Evolutionary conservation across 2,888 invertebrate genomes (phyloP).

Genomic region (Shargacucullia verbasci): DNA sequence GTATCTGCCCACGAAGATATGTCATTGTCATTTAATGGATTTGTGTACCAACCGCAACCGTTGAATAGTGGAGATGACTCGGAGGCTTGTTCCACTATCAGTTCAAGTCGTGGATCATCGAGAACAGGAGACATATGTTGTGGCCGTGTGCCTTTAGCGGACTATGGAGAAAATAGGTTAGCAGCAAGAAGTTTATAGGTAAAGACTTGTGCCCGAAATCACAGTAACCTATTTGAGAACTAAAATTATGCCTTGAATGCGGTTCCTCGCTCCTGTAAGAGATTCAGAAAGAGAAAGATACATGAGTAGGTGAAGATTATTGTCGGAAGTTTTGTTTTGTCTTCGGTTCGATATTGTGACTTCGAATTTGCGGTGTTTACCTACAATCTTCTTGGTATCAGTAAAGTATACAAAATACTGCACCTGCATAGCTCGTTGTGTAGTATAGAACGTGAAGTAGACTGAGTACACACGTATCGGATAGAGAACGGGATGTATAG

Average conservation of each 20-base stretch:
- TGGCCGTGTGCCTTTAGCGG: neutral
- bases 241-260: neutral
- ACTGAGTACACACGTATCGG: neutral
- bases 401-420: conserved; percentile 3
- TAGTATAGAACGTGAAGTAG: neutral
- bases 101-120: neutral
- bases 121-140: conserved; percentile 1
- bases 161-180: conserved; percentile 27
- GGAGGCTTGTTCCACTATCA: neutral
- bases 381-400: neutral
- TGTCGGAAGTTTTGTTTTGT: neutral
- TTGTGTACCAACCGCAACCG: conserved; percentile 8
- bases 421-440: neutral
- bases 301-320: no score
- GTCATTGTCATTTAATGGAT: conserved; percentile 11
- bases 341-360: neutral
- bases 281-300: no score
- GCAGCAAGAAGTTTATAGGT: conserved; percentile 4
- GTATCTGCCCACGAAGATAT: neutral
- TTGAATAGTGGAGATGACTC: neutral
- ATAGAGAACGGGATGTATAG: neutral
- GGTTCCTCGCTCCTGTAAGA: neutral
- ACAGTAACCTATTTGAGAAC: no score
- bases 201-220: conserved; percentile 5
- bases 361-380: conserved; percentile 13